phyloP scores from a whole-genome alignment of 2,888 invertebrate genomes.

The Tetragnatha montana region DNA sequence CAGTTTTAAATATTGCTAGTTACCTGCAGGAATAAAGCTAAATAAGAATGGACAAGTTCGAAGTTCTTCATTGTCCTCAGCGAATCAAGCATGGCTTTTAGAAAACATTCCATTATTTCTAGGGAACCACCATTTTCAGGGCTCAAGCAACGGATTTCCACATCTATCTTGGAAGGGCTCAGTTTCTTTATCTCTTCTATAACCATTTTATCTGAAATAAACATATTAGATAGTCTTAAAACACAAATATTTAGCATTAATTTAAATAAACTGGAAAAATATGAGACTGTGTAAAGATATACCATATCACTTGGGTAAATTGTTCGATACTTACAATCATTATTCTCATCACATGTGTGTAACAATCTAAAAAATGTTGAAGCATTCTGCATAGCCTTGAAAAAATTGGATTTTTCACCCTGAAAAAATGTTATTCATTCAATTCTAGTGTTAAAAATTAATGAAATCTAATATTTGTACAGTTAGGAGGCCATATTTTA shows the following conservation, averaged over 20 bases:
- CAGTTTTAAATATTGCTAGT: constrained; percentile 74
- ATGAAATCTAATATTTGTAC: no score
- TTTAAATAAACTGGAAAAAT: not conserved
- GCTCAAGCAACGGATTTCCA: constrained; percentile 88
- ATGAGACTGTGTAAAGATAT: not conserved
- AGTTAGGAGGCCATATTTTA: no score
- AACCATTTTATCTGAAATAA: constrained; percentile 76
- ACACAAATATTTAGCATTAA: not conserved
- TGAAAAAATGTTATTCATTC: no score
- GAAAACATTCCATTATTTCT: constrained; percentile 85
- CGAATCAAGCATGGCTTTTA: constrained; percentile 84
- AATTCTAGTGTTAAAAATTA: no score
- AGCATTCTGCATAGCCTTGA: constrained; percentile 44
- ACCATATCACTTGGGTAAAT: not conserved
- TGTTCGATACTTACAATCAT: constrained; percentile 61
- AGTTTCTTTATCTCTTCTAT: constrained; percentile 83
- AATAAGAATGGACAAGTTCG: constrained; percentile 92
- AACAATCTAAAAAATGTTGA: constrained; percentile 71
- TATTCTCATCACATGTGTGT: constrained; percentile 27
- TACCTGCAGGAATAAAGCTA: constrained; percentile 89
- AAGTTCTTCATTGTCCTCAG: constrained; percentile 87
- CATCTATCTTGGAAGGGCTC: constrained; percentile 90
- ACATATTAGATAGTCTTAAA: not conserved
- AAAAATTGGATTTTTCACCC: constrained; percentile 38
- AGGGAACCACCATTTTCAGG: constrained; percentile 84